Conservation (phyloP, 2,888 invertebrate species). For the Patella ulyssiponensis region DNA sequence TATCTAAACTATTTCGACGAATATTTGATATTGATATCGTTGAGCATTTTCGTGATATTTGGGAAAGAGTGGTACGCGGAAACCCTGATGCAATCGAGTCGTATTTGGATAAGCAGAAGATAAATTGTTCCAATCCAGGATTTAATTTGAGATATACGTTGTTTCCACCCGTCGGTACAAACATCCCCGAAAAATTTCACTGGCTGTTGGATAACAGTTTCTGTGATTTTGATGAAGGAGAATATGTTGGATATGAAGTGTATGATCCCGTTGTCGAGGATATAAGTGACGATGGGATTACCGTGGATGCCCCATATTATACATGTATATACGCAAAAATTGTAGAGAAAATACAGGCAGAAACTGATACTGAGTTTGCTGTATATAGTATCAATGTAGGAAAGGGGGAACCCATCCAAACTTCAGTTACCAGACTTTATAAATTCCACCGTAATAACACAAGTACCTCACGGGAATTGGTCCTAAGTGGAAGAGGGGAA, state of each 20-base stretch:
- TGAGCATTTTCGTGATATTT: too few species aligned
- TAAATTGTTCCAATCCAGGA: not conserved
- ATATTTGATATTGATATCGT: too few species aligned
- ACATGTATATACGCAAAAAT: not conserved
- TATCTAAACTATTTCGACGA: too few species aligned
- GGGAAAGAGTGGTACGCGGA: not conserved
- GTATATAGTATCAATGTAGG: constrained; percentile 17
- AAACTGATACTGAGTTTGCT: not conserved
- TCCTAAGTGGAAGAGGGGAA: not conserved
- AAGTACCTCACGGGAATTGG: not conserved
- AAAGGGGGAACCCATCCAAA: constrained; percentile 14
- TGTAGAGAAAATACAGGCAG: not conserved
- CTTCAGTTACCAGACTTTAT: not conserved
- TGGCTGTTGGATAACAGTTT: constrained; percentile 17
- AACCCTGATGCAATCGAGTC: not conserved
- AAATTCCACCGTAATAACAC: not conserved
- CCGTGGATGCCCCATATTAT: not conserved
- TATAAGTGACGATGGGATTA: not conserved
- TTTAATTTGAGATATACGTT: not conserved
- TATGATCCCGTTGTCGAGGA: constrained; percentile 14
- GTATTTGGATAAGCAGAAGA: not conserved
- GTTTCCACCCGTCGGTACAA: constrained; percentile 19
- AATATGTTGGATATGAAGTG: constrained; percentile 22
- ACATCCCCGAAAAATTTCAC: constrained; percentile 17
- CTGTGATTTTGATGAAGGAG: constrained; percentile 3